Evolutionary conservation across 92 coral and sea anemone genomes (phyloP).

Genomic region (Porites rus): DNA sequence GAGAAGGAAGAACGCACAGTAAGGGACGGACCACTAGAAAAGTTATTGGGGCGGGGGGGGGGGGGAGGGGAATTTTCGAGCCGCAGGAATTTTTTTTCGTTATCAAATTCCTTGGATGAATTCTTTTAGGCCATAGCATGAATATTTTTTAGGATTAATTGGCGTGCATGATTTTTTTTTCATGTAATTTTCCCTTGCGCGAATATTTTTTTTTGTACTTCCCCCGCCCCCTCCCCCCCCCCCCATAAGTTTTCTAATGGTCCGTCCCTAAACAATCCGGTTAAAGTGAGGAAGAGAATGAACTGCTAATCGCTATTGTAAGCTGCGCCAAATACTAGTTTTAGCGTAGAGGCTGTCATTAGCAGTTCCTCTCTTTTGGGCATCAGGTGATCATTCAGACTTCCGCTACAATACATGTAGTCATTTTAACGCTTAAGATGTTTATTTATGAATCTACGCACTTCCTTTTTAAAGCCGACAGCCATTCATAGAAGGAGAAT

Average conservation of each 20-base stretch:
- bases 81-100: too few relatives aligned
- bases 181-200: too few relatives aligned
- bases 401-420: conserved; percentile 1
- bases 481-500: conserved; percentile 2
- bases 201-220: too few relatives aligned
- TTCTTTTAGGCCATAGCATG: too few relatives aligned
- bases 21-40: too few relatives aligned
- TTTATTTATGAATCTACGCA: conserved; percentile 7
- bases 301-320: not conserved
- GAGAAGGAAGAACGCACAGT: not conserved
- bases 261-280: not conserved
- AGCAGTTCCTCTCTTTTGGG: not conserved
- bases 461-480: conserved; percentile 30
- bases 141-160: too few relatives aligned
- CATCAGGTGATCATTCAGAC: conserved; percentile 1
- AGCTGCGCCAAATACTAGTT: not conserved
- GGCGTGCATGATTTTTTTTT: too few relatives aligned
- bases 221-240: too few relatives aligned
- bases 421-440: not conserved
- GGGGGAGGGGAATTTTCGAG: too few relatives aligned
- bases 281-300: not conserved
- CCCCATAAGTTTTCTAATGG: too few relatives aligned
- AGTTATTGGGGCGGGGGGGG: too few relatives aligned
- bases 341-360: not conserved
- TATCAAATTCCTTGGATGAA: too few relatives aligned